Conservation (phyloP, 2,888 invertebrate species). For the Cosmopolites sordidus region DNA sequence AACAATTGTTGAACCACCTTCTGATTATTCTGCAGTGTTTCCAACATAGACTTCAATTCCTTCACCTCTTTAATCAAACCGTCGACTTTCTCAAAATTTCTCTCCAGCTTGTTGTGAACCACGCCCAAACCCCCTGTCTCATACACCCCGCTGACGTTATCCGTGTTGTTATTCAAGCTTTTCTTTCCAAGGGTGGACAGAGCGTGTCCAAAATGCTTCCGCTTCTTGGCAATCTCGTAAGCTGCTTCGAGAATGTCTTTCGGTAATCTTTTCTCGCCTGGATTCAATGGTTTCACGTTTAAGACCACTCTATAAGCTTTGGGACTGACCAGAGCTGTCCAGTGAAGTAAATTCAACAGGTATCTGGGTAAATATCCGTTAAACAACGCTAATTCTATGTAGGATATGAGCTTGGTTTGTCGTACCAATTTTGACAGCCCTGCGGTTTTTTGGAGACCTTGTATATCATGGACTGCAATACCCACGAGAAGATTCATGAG, state of each 20-base stretch:
- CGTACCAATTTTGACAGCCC: conserved; percentile 77
- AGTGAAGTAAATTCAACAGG: conserved; percentile 67
- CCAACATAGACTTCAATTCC: conserved; percentile 55
- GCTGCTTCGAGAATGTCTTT: conserved; percentile 75
- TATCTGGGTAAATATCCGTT: conserved; percentile 75
- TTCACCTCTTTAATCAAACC: conserved; percentile 64
- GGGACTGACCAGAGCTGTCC: conserved; percentile 75
- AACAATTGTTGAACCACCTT: conserved; percentile 43
- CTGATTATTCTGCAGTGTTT: conserved; percentile 30
- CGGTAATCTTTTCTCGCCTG: conserved; percentile 75
- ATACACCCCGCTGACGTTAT: conserved; percentile 42
- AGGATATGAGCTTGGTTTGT: conserved; percentile 82
- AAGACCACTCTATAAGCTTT: conserved; percentile 77
- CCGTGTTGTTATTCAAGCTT: conserved; percentile 59
- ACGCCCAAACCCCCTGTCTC: conserved; percentile 49
- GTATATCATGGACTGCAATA: conserved; percentile 84
- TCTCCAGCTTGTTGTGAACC: conserved; percentile 62
- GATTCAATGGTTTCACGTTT: conserved; percentile 79
- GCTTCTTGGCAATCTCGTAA: conserved; percentile 73
- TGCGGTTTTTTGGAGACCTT: conserved; percentile 79
- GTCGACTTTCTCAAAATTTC: conserved; percentile 64
- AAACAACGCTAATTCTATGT: conserved; percentile 77
- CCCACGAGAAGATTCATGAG: conserved; percentile 82
- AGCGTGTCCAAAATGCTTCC: conserved; percentile 66
- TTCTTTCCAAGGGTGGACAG: conserved; percentile 62